Evolutionary conservation across 2,888 invertebrate genomes (phyloP), one percentile per base, ranked within the genome.

Genomic region (Crossocerus cetratus): DNA sequence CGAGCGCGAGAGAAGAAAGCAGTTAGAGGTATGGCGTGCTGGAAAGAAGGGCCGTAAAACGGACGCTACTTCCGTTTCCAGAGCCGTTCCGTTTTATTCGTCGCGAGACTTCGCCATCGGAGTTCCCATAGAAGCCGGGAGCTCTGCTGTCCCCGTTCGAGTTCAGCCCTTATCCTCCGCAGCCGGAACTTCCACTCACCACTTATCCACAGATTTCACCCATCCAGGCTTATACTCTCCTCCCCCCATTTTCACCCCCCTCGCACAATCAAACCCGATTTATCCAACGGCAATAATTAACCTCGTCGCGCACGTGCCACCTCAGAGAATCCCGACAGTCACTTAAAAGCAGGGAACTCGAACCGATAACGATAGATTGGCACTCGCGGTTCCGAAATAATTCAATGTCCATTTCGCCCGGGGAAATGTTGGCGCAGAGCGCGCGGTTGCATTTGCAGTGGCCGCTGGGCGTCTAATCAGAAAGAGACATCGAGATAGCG

Each of bases 131-230:
- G 53, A 56, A 11, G n/a, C 32, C 32, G 11, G 32, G 32, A 8
- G 32, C 8, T 32, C 8, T 32, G 32, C n/a, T n/a, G 32, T 11
- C 8, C 4, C 3, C 4, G 32, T 32, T 11, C 32, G 32, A 32
- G 32, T 32, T 32, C 32, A 32, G 11, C 32, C 32, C 32, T 32
- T 32, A 32, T 32, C 59, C 49, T 13, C 42, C 20, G 42, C 45
- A 13, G 77, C 78, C 76, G 80, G 76, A 83, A 85, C 84, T 83
- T 84, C 76, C 78, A 80, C 84, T 81, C 79, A 76, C 79, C 85
- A 83, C 82, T 85, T 83, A 82, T 82, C 81, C 78, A 69, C 74
- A 72, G 77, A 71, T 71, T 77, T 76, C 74, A 72, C 65, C 54
- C 54, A 54, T 58, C 43, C 43, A 45, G 56, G 43, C 49, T 61